These are phyloP conservation scores for Siniperca knerii DNA, from an alignment of 2,113 vertebrate genomes.

Conservation along the genomic window DNA sequence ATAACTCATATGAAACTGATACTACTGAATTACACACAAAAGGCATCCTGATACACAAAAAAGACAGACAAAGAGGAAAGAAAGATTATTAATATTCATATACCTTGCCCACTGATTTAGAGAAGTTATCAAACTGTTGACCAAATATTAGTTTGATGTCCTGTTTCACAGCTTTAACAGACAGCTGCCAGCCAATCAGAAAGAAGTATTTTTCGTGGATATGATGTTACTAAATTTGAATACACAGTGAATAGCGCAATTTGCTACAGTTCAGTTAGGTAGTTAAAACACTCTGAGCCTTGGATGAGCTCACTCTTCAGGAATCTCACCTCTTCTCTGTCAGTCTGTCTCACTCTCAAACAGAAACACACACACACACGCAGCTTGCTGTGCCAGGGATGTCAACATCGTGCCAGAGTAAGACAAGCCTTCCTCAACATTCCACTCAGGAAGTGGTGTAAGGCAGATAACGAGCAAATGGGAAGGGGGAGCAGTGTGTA, in stretches of 20 bases:
- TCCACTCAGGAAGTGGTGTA: slow-evolving; percentile 76
- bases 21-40: not conserved
- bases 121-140: too few relatives aligned
- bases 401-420: slow-evolving; percentile 56
- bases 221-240: too few relatives aligned
- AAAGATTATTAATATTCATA: too few relatives aligned
- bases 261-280: not conserved
- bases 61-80: not conserved
- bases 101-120: too few relatives aligned
- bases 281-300: slow-evolving; percentile 10
- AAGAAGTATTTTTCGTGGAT: too few relatives aligned
- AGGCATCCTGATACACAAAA: not conserved
- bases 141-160: too few relatives aligned
- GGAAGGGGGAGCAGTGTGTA: slow-evolving; percentile 17
- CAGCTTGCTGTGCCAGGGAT: slow-evolving; percentile 41
- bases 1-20: not conserved
- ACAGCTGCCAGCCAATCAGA: too few relatives aligned
- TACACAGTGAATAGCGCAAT: not conserved
- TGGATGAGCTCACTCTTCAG: slow-evolving; percentile 53
- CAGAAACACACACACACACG: slow-evolving; percentile 34
- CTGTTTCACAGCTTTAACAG: too few relatives aligned
- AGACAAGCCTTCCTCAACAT: slow-evolving; percentile 76
- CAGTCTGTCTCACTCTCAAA: slow-evolving; percentile 20
- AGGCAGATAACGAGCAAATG: slow-evolving; percentile 53
- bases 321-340: slow-evolving; percentile 54